Evolutionary conservation across 2,797 vertebrate species (phyloP).

Genomic region (Rhabdomys pumilio): DNA sequence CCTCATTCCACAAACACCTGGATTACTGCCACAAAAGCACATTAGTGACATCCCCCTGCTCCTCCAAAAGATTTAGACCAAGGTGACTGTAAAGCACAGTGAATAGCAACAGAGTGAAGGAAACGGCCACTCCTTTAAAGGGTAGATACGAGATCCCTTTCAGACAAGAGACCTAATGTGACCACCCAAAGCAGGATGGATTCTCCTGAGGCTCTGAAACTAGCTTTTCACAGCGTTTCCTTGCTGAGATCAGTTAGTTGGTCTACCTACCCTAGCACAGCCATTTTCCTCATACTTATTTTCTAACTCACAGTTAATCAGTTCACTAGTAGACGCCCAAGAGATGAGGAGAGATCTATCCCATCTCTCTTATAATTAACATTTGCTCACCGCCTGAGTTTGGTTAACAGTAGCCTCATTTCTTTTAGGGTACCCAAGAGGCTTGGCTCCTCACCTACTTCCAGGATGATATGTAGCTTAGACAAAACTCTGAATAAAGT

Average conservation of each 20-base stretch:
- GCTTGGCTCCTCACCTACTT: constrained; percentile 69
- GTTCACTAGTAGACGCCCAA: constrained; percentile 36
- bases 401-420: constrained; percentile 79
- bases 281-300: neutral
- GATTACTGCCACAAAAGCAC: neutral
- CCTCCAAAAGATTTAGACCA: neutral
- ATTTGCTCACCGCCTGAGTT: constrained; percentile 66
- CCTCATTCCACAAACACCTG: neutral
- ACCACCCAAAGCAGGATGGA: neutral
- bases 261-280: neutral
- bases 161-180: constrained; percentile 35
- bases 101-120: neutral
- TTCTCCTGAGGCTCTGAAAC: neutral
- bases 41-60: neutral
- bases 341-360: constrained; percentile 58
- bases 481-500: neutral
- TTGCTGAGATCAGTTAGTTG: neutral
- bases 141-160: neutral
- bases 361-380: constrained; percentile 72
- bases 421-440: constrained; percentile 68
- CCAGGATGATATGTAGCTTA: constrained; percentile 47
- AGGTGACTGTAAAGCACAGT: neutral
- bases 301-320: constrained; percentile 73
- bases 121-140: neutral
- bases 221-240: neutral